Percentiles rank a stretch among this genome's conserved stretches.
Evolutionary conservation across 2,797 vertebrate genomes (phyloP).

Genomic region (Squalus acanthias): DNA sequence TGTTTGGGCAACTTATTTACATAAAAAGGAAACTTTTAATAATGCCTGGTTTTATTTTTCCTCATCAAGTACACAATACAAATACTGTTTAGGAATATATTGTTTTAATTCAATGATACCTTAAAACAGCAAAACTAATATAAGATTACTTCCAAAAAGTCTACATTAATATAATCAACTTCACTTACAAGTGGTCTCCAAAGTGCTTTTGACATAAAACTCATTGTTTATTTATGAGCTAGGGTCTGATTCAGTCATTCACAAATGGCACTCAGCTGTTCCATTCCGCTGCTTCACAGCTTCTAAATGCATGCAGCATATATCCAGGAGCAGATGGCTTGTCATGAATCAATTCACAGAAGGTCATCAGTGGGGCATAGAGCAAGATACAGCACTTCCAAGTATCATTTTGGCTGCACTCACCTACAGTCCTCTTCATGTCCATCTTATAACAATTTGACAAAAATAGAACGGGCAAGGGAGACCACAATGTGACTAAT

Average conservation of each 20-base stretch:
- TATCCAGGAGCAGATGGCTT: conserved; percentile 24
- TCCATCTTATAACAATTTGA: conserved; percentile 39
- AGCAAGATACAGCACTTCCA: conserved; percentile 31
- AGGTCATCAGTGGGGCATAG: conserved; percentile 40
- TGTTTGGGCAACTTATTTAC: too few species aligned
- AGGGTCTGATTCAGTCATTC: conserved; percentile 40
- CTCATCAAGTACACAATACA: neutral
- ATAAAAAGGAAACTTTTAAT: neutral
- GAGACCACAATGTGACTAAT: neutral
- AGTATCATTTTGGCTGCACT: conserved; percentile 59
- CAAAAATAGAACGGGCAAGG: conserved; percentile 40
- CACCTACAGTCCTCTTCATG: conserved; percentile 36
- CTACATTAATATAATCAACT: neutral
- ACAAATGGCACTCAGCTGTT: conserved; percentile 38
- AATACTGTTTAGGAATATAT: neutral
- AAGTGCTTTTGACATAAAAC: conserved; percentile 24
- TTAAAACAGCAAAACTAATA: neutral
- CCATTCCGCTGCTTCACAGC: conserved; percentile 39
- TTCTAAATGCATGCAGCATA: conserved; percentile 39
- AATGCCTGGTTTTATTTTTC: neutral
- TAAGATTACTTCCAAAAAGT: neutral
- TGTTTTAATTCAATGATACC: neutral
- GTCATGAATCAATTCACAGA: conserved; percentile 39
- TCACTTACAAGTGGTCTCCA: neutral
- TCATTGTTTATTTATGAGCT: conserved; percentile 36